Evolutionary conservation across 1,140 invertebrate species (phyloP), one percentile per base, ranked within the genome.

Genomic region (Andrena cerasifolii): DNA sequence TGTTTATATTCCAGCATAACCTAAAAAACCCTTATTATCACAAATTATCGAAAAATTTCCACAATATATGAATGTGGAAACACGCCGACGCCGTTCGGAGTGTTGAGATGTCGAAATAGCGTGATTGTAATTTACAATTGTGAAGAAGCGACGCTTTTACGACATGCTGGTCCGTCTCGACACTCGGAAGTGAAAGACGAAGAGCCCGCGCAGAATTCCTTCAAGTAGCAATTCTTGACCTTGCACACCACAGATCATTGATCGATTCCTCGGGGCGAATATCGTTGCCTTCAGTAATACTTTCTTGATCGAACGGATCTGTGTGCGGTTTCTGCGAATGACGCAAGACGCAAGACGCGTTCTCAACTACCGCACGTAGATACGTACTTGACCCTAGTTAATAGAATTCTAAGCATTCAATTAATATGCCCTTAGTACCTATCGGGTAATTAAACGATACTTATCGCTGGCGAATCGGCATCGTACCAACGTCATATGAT

Each of bases 331-430:
- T 59, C 72, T 79, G 53, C 61, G 78, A 62, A 21, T 84, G 82
- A 84, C 65, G 79, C 61, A 84, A 86, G 18, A 58, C 31, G 12
- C 61, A 84, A 86, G 18, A 58, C 31, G 12, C 63, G 63, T 45
- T 31, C 16, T 56, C 43, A 59, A 58, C 40, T 54, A 66, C 65
- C 12, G 58, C 54, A 65, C 54, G 66, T 73, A 58, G 36, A 72
- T 47, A 73, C 70, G 73, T 49, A 86, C 78, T 80, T 85, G 81
- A 85, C 79, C 74, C 56, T 66, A 49, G 71, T 75, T 83, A 86
- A 81, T 79, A 66, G 67, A 78, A 80, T 82, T 80, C 79, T 62
- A 76, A 81, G 76, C 76, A 79, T 80, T 87, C 81, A 78, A 87
- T 85, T 86, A 86, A 87, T 84, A 80, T 79, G 83, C 70, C 59